These are phyloP conservation scores for Archivesica marissinica DNA, from an alignment of 1,140 invertebrate genomes.

Conservation along the genomic window DNA sequence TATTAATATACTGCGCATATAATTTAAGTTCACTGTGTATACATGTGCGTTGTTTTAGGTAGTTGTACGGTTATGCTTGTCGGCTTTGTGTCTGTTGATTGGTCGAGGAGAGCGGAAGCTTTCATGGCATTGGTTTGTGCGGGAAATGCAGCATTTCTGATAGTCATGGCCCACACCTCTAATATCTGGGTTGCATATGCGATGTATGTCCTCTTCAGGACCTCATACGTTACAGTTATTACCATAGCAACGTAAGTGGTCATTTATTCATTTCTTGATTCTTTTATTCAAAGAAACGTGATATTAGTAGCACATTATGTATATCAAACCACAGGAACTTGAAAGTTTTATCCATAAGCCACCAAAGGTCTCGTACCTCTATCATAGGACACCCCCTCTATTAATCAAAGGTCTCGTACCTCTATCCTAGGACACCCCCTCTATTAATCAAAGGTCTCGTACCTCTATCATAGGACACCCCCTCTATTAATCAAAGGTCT, in stretches of 20 bases:
- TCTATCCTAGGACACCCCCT: no score
- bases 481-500: no score
- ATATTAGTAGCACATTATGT: background rate
- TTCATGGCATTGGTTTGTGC: slow-evolving; percentile 40
- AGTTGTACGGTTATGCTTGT: slow-evolving; percentile 12
- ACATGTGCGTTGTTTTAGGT: slow-evolving; percentile 23
- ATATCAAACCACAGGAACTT: background rate
- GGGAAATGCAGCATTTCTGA: slow-evolving; percentile 13
- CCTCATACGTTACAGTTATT: slow-evolving; percentile 28
- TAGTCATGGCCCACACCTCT: slow-evolving; percentile 16
- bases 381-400: background rate
- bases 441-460: no score
- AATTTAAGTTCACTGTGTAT: no score
- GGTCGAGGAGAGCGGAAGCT: slow-evolving; percentile 19
- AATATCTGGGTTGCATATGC: slow-evolving; percentile 41
- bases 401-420: no score
- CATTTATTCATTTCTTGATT: background rate
- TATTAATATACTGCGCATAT: no score
- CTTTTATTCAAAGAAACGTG: background rate
- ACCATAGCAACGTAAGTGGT: slow-evolving; percentile 45
- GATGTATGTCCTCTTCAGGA: slow-evolving; percentile 36
- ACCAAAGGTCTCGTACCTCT: background rate
- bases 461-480: no score
- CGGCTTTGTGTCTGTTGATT: slow-evolving; percentile 42
- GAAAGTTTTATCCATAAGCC: background rate